Evolutionary conservation across 2,113 vertebrate genomes (phyloP), one percentile per base, ranked within the genome.

Genomic region (Neodontobutis hainanensis): DNA sequence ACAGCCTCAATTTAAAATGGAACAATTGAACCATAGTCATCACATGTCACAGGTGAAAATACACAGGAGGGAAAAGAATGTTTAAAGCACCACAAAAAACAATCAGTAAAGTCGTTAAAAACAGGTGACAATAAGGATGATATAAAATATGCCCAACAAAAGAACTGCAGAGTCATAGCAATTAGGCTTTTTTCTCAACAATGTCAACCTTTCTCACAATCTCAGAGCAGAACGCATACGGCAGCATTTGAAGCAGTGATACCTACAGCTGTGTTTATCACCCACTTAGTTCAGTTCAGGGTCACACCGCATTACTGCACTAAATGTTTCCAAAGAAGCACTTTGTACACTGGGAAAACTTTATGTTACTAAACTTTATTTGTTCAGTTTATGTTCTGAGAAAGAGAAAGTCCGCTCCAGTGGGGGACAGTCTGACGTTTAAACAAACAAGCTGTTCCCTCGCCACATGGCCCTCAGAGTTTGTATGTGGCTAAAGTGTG

Each of bases 131-230:
- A n/a, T n/a, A n/a, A n/a, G n/a, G n/a, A 27, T 27, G 19, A 27
- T 27, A 27, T 27, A 27, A 27, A 27, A 40, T 5, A 8, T 40
- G 38, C 2, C 5, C 11, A 36, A 60, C 42, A 19, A 47, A 66
- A 60, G 19, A 27, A 27, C 47, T 53, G 19, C 35, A 16, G 32
- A 68, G 67, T 68, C 47, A 62, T 15, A 58, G 68, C 76, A 62
- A 57, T 69, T 66, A 76, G 49, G n/a, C 35, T 16, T 36, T 42
- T 1, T 45, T 56, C 62, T 46, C 44, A 48, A 59, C 16, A 8
- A 66, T 55, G 11, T n/a, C 38, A 53, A 59, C 32, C 44, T 73
- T 60, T 73, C 34, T 67, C 46, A 58, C 9, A 67, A 36, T 15
- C 50, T 40, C 52, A 36, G 2, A 46, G 32, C 19, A 27, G 19